Percentiles rank a stretch among this genome's conserved stretches.
Evolutionary conservation across 2,797 vertebrate genomes (phyloP).

Genomic region (Threskiornis aethiopicus): DNA sequence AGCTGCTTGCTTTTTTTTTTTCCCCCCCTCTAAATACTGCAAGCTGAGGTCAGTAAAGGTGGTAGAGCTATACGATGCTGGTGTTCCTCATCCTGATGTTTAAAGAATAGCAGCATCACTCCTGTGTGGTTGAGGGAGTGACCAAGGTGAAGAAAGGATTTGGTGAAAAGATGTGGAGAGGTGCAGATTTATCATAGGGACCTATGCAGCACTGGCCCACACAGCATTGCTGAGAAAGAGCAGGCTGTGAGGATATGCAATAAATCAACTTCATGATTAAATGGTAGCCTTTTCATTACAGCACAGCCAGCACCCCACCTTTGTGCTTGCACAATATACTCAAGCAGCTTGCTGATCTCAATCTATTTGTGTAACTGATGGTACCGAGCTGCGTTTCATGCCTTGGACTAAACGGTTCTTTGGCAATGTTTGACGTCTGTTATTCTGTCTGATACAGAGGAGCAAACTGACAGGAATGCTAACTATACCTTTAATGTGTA

Average conservation of each 20-base stretch:
- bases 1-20: not conserved
- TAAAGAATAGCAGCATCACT: not conserved
- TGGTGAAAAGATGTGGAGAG: not conserved
- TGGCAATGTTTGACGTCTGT: not conserved
- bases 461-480: not conserved
- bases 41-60: not conserved
- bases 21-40: not conserved
- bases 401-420: not conserved
- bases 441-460: not conserved
- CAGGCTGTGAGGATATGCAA: not conserved
- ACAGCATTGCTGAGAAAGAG: not conserved
- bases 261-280: not conserved
- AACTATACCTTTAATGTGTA: not conserved
- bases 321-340: too few species aligned
- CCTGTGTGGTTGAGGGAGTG: too few species aligned
- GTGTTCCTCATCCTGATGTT: not conserved
- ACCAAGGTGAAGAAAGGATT: not conserved
- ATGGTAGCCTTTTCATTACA: not conserved
- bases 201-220: not conserved
- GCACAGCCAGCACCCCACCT: not conserved
- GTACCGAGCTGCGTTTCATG: not conserved
- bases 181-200: not conserved
- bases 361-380: too few species aligned
- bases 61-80: accelerated
- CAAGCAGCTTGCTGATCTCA: not conserved